These are phyloP conservation scores for Microplitis demolitor DNA, from an alignment of 1,140 invertebrate genomes.

Conservation along the genomic window DNA sequence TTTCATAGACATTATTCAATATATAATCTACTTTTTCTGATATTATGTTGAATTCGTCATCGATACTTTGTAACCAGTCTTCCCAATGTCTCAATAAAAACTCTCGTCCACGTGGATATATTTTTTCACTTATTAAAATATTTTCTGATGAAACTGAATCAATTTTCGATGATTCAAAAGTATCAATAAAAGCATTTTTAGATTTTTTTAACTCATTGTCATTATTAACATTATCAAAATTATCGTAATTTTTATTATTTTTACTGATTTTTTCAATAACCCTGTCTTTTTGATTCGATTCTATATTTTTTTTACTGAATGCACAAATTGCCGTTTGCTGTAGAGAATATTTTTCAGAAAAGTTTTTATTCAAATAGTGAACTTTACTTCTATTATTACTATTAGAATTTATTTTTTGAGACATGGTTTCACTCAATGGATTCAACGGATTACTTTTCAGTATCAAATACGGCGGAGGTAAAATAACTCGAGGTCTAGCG, in stretches of 20 bases:
- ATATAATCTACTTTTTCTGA: constrained; percentile 40
- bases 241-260: not conserved
- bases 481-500: constrained; percentile 36
- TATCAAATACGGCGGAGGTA: constrained; percentile 26
- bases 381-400: too few species aligned
- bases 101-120: constrained; percentile 40
- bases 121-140: constrained; percentile 17
- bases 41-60: constrained; percentile 38
- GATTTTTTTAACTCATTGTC: not conserved
- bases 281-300: not conserved
- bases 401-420: not conserved
- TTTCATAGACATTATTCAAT: constrained; percentile 36
- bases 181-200: not conserved
- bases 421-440: not conserved
- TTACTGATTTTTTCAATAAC: not conserved
- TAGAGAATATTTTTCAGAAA: too few species aligned
- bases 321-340: too few species aligned
- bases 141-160: too few species aligned
- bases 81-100: constrained; percentile 49
- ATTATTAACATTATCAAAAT: not conserved
- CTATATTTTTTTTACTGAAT: not conserved
- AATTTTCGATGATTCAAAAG: too few species aligned
- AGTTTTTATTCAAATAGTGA: too few species aligned
- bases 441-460: not conserved
- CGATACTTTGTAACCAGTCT: constrained; percentile 39